Evolutionary conservation across 2,797 vertebrate genomes (phyloP).

Genomic region (Aulostomus chinensis): DNA sequence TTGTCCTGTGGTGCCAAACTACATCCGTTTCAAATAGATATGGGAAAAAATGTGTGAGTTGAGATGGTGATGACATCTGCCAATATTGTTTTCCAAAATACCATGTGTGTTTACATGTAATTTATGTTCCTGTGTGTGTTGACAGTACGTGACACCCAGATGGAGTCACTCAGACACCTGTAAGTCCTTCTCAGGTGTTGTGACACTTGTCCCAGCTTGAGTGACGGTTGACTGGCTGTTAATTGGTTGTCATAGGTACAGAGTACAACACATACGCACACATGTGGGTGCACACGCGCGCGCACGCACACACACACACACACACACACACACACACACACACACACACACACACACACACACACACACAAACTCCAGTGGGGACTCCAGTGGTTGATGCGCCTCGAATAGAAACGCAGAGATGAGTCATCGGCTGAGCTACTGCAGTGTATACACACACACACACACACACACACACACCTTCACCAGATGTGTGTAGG

Average conservation of each 20-base stretch:
- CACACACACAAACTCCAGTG: constrained; percentile 51
- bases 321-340: constrained; percentile 10
- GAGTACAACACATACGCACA: constrained; percentile 51
- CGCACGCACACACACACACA: constrained; percentile 16
- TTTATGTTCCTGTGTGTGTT: neutral
- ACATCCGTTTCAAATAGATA: too few species aligned
- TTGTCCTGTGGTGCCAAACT: too few species aligned
- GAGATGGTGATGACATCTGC: too few species aligned
- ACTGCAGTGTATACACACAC: constrained; percentile 59
- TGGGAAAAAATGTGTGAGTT: too few species aligned
- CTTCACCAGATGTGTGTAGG: constrained; percentile 49
- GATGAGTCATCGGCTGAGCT: constrained; percentile 75
- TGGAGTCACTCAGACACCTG: constrained; percentile 2
- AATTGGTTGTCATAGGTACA: constrained; percentile 63
- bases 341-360: constrained; percentile 20
- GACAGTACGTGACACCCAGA: neutral
- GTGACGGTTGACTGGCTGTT: constrained; percentile 35
- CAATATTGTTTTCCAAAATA: too few species aligned
- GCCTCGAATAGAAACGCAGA: constrained; percentile 80
- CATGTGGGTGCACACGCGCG: neutral
- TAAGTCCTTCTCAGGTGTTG: constrained; percentile 7
- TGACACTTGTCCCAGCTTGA: constrained; percentile 23
- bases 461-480: constrained; percentile 30
- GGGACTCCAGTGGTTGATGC: constrained; percentile 75
- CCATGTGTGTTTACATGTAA: too few species aligned